Evolutionary conservation across 2,113 vertebrate genomes (phyloP).

Genomic region (Thinocorus orbignyianus): DNA sequence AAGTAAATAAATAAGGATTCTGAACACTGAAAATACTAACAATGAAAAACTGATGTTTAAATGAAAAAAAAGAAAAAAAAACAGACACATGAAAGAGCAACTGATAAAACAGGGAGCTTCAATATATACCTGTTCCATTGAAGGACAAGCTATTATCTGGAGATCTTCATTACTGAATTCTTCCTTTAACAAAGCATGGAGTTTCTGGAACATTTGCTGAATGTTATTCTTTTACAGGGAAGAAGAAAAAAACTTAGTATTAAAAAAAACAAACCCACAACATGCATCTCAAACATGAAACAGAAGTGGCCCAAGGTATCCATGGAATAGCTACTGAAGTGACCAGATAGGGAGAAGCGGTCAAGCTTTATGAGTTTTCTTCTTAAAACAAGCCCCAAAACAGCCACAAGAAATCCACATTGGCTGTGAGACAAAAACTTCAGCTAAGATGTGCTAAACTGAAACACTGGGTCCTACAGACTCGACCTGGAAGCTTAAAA

Average conservation of each 20-base stretch:
- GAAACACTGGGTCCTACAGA: neutral
- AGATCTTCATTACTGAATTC: conserved; percentile 93
- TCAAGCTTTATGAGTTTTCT: neutral
- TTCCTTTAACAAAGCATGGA: conserved; percentile 89
- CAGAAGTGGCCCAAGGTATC: neutral
- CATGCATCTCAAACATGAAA: neutral
- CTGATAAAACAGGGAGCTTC: neutral
- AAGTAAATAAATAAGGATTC: neutral
- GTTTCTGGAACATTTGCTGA: conserved; percentile 94
- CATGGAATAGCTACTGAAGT: neutral
- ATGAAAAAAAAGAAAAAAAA: neutral
- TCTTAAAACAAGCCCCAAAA: neutral
- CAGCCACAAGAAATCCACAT: neutral
- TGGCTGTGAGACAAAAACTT: neutral
- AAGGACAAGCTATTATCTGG: conserved; percentile 93
- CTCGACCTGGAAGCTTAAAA: neutral
- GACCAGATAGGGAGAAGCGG: neutral
- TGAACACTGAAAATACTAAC: neutral
- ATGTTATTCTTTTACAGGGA: conserved; percentile 87
- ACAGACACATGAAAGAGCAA: neutral
- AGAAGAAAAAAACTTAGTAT: neutral
- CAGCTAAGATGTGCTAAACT: neutral
- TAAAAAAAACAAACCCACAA: neutral
- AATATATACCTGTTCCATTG: conserved; percentile 90
- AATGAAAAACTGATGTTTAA: neutral